Evolutionary conservation across 2,113 vertebrate species (phyloP), one percentile per base, ranked within the genome.

Genomic region (Cyanistes caeruleus): DNA sequence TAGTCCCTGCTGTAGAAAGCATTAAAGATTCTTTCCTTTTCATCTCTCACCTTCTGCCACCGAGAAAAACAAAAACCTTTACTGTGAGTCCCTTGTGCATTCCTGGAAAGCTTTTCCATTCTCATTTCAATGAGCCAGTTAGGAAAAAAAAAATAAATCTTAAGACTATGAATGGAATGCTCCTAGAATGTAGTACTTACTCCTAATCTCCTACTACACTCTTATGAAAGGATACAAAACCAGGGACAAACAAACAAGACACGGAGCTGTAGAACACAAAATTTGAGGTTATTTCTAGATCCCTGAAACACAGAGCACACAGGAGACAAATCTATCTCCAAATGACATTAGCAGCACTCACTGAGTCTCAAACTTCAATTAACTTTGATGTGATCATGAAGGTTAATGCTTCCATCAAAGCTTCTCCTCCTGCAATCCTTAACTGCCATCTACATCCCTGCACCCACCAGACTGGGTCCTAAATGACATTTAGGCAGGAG

Each of bases 91-190:
- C 48, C 30, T 64, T 28, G 9, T 49, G 73, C 28, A 17, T 87
- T 94, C 87, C 63, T 90, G 58, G 73, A 74, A 94, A 80, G 75
- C 63, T 59, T 90, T 87, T 69, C 63, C 43, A 90, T 96, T 96
- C 87, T 96, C 53, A 95, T 96, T 76, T 91, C 82, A 95, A 95
- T 91, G 58, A 93, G 2, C 18, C 63, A 49, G 43, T 79, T 74
- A 6, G 16, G 3, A 28, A 52, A 75, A 43, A 43, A 56, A 49
- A 63, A 79, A 80, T 17, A 28, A 75, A 46, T 19, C 53, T 49
- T 13, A 62, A 44, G 44, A n/a, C 69, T 52, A 87, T 43, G 70
- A 95, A 94, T 67, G 37, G 93, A 84, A 62, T 13, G 8, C 28
- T 89, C 58, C 74, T 72, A 58, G 74, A 70, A 25, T 21, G 75